Percentiles rank a stretch among this genome's conserved stretches.
Conservation (phyloP, 1,140 invertebrate genomes). For the Drosophila ananassae region DNA sequence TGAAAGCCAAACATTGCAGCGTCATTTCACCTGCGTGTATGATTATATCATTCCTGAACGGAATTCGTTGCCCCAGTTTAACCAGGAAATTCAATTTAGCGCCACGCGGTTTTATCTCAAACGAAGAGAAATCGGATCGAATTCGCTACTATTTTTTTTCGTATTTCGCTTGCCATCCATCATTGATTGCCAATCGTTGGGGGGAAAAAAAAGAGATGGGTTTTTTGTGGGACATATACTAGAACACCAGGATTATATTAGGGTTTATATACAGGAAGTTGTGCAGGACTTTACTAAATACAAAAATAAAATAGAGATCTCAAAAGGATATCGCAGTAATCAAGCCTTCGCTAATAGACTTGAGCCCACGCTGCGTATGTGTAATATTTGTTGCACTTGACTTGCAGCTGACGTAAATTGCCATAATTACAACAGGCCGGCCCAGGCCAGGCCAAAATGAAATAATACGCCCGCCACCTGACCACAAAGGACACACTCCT, state of each 20-base stretch:
- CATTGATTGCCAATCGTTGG: background rate
- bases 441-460: conserved; percentile 39
- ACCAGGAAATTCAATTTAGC: conserved; percentile 68
- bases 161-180: background rate
- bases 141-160: conserved; percentile 15
- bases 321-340: background rate
- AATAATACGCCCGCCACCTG: conserved; percentile 55
- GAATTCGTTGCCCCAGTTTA: conserved; percentile 25
- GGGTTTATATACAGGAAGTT: too few species aligned
- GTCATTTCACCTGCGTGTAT: conserved; percentile 47
- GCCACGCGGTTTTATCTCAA: conserved; percentile 44
- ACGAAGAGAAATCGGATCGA: conserved; percentile 60
- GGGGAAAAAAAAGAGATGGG: background rate
- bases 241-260: too few species aligned
- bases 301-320: too few species aligned
- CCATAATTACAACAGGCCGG: conserved; percentile 53
- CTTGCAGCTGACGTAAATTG: conserved; percentile 55
- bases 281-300: too few species aligned
- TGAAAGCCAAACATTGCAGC: conserved; percentile 54
- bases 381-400: conserved; percentile 47
- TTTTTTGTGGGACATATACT: background rate
- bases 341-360: background rate
- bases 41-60: conserved; percentile 14
- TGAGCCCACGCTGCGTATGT: conserved; percentile 45
- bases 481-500: conserved; percentile 20